phyloP scores from a whole-genome alignment of 2,113 vertebrate genomes.

The Cervus canadensis region DNA sequence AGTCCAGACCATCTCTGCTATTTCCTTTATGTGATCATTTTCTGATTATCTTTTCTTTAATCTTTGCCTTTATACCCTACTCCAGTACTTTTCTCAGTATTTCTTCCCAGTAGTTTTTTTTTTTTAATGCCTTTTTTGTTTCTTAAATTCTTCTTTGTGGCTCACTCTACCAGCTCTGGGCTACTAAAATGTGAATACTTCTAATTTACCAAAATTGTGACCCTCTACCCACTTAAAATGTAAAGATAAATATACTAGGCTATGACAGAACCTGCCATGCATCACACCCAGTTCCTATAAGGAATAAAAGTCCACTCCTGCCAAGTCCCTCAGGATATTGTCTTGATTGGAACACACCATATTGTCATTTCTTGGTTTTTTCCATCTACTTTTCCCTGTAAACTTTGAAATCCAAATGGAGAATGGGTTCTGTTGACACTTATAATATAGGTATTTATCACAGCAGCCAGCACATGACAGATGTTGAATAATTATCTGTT shows the following conservation, averaged over 20 bases:
- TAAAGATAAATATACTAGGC: background rate
- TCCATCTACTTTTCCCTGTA: background rate
- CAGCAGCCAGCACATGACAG: background rate
- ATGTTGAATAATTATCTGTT: background rate
- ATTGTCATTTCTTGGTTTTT: background rate
- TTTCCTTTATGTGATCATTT: background rate
- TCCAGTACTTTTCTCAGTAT: background rate
- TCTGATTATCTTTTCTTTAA: background rate
- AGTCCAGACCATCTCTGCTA: background rate
- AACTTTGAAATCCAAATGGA: background rate
- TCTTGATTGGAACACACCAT: background rate
- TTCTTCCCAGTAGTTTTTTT: background rate
- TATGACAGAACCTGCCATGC: background rate
- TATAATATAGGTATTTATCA: background rate
- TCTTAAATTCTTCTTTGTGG: background rate
- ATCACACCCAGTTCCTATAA: background rate
- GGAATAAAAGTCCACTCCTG: background rate
- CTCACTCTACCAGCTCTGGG: background rate
- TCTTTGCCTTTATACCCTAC: background rate
- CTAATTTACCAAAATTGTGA: background rate
- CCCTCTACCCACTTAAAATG: background rate
- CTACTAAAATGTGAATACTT: background rate
- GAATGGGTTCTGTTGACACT: background rate
- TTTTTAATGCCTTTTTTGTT: background rate
- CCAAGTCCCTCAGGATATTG: background rate